phyloP scores from a whole-genome alignment of 2,113 vertebrate genomes.

The Hemiprocne comata region DNA sequence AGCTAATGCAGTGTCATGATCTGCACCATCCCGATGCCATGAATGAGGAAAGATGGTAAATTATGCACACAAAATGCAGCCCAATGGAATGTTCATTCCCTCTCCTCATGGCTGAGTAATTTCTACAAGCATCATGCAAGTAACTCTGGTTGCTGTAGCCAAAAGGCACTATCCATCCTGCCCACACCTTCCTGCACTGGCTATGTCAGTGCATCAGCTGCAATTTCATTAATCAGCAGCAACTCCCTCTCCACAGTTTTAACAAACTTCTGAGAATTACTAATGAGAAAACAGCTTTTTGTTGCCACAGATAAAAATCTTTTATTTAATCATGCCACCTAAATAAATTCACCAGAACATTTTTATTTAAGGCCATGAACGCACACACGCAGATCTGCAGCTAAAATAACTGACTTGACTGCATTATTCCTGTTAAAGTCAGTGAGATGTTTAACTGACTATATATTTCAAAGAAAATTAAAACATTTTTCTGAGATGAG shows the following conservation, averaged over 20 bases:
- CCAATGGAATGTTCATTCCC: neutral
- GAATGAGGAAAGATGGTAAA: neutral
- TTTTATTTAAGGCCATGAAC: neutral
- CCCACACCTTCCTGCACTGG: neutral
- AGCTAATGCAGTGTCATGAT: neutral
- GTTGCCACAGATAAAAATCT: neutral
- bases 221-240: neutral
- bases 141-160: neutral
- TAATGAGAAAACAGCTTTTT: neutral
- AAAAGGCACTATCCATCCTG: neutral
- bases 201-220: neutral
- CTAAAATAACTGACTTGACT: neutral
- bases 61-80: neutral
- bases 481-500: neutral
- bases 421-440: neutral
- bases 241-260: neutral
- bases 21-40: accelerated
- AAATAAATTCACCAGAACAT: neutral
- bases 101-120: neutral
- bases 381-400: neutral
- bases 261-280: neutral
- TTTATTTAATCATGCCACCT: neutral
- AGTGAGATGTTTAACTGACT: neutral
- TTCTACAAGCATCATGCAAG: neutral
- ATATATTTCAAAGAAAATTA: neutral